Base-by-base conservation (phyloP, 2,888 invertebrate genomes). In the Xestoiulus laeticollis region DNA sequence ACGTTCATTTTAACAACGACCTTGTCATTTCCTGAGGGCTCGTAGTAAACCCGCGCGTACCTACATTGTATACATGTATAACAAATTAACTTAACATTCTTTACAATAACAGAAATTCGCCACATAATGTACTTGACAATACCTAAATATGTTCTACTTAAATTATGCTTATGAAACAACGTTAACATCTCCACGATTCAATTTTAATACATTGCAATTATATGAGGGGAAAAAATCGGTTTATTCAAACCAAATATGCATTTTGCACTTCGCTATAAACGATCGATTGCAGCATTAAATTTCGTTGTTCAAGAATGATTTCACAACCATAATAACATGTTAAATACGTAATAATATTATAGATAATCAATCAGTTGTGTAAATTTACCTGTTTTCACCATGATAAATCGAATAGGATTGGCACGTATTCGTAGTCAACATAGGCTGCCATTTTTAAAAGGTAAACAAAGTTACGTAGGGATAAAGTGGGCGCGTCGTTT, bases 371-470 rank as follows among this genome's bases (percentile, higher is more conserved):
- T 78, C 30, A 78, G 30, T 30, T 78, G 78, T 30, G 26, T 8
- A 78, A 3, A 78, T 78, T 78, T 78, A 78, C 78, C 78, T 22
- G 30, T 78, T 78, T 30, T 30, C 78, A 78, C 26, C 78, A 78
- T 78, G 78, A 78, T 78, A 2, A 26, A 78, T 30, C 78, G 78
- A 26, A 26, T 30, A 14, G 26, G 8, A 6, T 4, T 26, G 6
- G 26, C 78, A 14, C 26, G 2, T 30, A 30, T 78, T 14, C 78
- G 10, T 22, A 22, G n/a, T 8, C 59, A n/a, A n/a, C 78, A 78
- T 14, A 26, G 30, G 78, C 78, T 78, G 78, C 78, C 78, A 78
- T 78, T 78, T 78, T 78, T 30, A 78, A 78, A 78, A 78, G 30
- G 78, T 78, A 78, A 78, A 78, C 30, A 78, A 5, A 78, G 10